Conservation (phyloP, 2,888 invertebrate genomes). For the Pogonocherus hispidulus region DNA sequence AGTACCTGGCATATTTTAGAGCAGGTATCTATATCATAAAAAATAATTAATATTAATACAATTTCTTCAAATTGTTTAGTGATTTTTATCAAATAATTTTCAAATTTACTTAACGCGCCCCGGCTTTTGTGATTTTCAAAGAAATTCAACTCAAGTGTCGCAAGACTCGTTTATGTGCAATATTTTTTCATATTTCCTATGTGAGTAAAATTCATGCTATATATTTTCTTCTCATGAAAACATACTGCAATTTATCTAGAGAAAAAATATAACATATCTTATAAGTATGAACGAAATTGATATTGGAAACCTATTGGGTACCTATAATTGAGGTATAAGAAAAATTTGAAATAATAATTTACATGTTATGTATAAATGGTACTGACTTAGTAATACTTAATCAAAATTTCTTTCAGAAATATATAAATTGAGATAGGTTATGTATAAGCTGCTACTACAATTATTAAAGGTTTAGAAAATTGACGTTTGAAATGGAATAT, state of each 20-base stretch:
- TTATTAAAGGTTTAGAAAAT: not conserved
- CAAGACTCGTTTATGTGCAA: slow-evolving; percentile 50
- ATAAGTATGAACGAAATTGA: no score
- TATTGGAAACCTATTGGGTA: no score
- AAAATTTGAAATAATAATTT: no score
- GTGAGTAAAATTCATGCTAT: slow-evolving; percentile 41
- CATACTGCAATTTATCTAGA: not conserved
- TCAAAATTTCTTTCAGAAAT: not conserved
- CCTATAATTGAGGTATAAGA: no score
- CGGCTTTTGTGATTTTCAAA: slow-evolving; percentile 38
- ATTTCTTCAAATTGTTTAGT: slow-evolving; percentile 18
- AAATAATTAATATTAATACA: not conserved
- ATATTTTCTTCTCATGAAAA: not conserved
- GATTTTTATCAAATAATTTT: slow-evolving; percentile 30
- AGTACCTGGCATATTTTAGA: slow-evolving; percentile 6
- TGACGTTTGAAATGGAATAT: not conserved
- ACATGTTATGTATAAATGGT: no score
- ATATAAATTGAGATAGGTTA: not conserved
- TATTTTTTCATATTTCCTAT: slow-evolving; percentile 45
- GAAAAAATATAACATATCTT: no score
- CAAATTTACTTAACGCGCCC: slow-evolving; percentile 46
- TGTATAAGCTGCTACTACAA: not conserved
- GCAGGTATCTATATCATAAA: slow-evolving; percentile 13
- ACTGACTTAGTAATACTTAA: not conserved
- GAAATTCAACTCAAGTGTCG: slow-evolving; percentile 43